Conservation (phyloP, 2,888 invertebrate species). For the Brachylomia viminalis region DNA sequence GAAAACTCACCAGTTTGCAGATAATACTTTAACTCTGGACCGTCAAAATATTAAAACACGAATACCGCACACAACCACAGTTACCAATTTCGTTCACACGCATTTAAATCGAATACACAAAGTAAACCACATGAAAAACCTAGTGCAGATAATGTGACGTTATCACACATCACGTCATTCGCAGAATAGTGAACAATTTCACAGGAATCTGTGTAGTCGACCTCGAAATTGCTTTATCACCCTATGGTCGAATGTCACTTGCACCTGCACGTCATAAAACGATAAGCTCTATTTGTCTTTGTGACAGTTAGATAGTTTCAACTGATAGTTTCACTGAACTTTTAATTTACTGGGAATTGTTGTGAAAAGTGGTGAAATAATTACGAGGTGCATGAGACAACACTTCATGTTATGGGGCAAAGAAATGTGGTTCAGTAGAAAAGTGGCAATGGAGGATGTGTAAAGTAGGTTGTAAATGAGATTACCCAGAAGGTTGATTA, state of each 20-base stretch:
- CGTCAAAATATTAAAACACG: neutral
- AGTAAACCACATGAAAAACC: slow-evolving; percentile 8
- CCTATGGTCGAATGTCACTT: neutral
- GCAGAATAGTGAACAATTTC: neutral
- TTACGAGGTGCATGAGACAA: neutral
- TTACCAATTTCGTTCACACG: neutral
- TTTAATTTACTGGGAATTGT: neutral
- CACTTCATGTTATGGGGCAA: neutral
- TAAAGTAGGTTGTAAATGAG: neutral
- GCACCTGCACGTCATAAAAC: neutral
- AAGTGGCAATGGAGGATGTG: neutral
- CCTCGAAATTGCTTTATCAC: neutral
- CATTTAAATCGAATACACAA: slow-evolving; percentile 10
- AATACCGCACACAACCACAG: neutral
- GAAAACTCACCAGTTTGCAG: no score
- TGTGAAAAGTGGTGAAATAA: neutral
- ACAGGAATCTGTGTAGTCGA: neutral
- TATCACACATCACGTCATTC: slow-evolving; percentile 19
- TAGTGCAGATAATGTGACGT: slow-evolving; percentile 1
- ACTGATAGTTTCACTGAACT: neutral
- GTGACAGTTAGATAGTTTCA: neutral
- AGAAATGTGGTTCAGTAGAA: neutral
- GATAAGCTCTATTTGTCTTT: neutral
- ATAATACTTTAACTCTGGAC: neutral
- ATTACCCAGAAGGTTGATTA: neutral